These are phyloP conservation scores for Notodonta dromedarius DNA, from an alignment of 2,888 invertebrate genomes.

Conservation along the genomic window DNA sequence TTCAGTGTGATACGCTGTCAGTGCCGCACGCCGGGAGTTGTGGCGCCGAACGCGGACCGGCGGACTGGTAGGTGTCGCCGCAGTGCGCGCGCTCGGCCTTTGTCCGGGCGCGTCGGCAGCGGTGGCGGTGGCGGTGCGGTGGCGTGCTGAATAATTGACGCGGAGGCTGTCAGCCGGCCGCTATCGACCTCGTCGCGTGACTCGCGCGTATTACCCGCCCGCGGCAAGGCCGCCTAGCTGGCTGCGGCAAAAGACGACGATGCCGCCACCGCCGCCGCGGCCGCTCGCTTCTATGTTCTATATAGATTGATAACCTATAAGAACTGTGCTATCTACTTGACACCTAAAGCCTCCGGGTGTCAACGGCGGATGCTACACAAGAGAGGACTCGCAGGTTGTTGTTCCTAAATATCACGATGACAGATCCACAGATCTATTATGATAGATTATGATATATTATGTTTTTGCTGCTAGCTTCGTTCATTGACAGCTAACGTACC, in stretches of 20 bases:
- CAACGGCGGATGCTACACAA: neutral
- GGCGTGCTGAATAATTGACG: slow-evolving; percentile 80
- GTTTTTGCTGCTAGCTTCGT: slow-evolving; percentile 22
- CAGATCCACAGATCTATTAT: slow-evolving; percentile 23
- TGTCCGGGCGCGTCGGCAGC: slow-evolving; percentile 65
- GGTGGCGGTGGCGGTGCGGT: slow-evolving; percentile 56
- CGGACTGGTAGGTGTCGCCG: slow-evolving; percentile 75
- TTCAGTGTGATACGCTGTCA: slow-evolving; percentile 63
- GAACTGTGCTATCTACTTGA: slow-evolving; percentile 30
- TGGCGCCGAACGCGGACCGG: slow-evolving; percentile 57
- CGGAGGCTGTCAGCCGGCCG: slow-evolving; percentile 78
- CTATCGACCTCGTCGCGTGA: slow-evolving; percentile 83
- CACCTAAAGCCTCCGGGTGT: slow-evolving; percentile 9
- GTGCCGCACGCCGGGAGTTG: slow-evolving; percentile 56
- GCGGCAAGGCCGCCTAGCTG: slow-evolving; percentile 80
- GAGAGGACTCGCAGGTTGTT: slow-evolving; percentile 12
- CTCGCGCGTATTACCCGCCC: slow-evolving; percentile 65
- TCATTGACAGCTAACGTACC: slow-evolving; percentile 13
- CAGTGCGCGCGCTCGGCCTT: slow-evolving; percentile 67
- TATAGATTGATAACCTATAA: slow-evolving; percentile 34
- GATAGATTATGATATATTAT: too few relatives aligned
- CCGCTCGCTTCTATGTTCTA: slow-evolving; percentile 42
- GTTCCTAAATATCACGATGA: slow-evolving; percentile 21
- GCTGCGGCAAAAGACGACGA: slow-evolving; percentile 65
- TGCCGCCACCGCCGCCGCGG: slow-evolving; percentile 53